Evolutionary conservation across 1,140 invertebrate species (phyloP), one percentile per base, ranked within the genome.

Genomic region (Maniola jurtina): DNA sequence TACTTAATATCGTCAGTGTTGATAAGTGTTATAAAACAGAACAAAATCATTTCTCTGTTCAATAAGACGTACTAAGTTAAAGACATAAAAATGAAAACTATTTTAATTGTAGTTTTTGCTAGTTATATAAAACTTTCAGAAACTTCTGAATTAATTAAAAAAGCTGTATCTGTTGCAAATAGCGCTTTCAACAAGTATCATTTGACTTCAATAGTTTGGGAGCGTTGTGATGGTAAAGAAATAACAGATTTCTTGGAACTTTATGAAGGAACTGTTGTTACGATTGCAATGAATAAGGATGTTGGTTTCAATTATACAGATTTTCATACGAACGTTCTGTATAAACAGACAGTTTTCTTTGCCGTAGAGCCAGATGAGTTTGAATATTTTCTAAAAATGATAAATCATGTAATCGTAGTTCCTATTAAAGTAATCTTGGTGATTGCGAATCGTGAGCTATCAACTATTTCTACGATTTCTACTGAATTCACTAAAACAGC

Each of bases 341-440:
- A 70, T 36, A 63, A 54, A 38, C 81, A 81, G 71, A 77, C 77
- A 2, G 54, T 84, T 16, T 71, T 81, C 1, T 81, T 84, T 55
- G 74, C 74, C 38, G 40, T 14, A n/a, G 59, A 64, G 14, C 40
- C 66, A 25, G n/a, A 67, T 16, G 76, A 78, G 62, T 80, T 79
- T 66, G 65, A 68, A 54, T 59, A 63, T 65, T 79, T 77, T 25
- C 25, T 81, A 11, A 56, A 63, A 38, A 38, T 58, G 1, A 55
- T 80, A 35, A 76, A 79, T 35, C 55, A 64, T 42, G 8, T 56
- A 52, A 65, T 73, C 42, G 36, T 77, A 10, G 52, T 59, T 35
- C 64, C 80, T 2, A 77, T 81, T 25, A 71, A 56, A n/a, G 25
- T 81, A 6, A 73, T 84, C 42, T 54, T 84, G 16, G 64, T 79